A percentile compares a stretch with the other conserved stretches of the same genome.
These are phyloP conservation scores for Piaya cayana DNA, from an alignment of 2,113 vertebrate genomes.

Conservation along the genomic window DNA sequence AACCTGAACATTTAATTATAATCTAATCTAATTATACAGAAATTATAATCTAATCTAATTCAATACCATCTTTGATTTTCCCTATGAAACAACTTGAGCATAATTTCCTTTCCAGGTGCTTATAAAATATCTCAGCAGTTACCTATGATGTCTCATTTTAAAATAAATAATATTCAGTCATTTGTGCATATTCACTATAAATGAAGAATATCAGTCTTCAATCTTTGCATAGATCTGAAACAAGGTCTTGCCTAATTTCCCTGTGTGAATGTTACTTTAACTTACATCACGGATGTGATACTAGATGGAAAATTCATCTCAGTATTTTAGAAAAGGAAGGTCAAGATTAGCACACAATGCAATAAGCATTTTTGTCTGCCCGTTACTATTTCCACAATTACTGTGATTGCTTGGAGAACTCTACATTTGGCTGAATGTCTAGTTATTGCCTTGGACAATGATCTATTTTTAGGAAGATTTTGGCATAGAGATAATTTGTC, in stretches of 20 bases:
- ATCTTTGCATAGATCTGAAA: background rate
- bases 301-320: background rate
- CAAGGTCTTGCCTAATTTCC: background rate
- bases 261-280: background rate
- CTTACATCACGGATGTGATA: background rate
- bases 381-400: background rate
- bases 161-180: background rate
- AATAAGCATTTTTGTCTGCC: background rate
- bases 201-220: background rate
- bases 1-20: background rate
- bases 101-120: background rate
- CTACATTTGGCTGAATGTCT: background rate
- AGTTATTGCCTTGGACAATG: background rate
- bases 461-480: background rate
- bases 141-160: background rate
- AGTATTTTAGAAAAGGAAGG: background rate
- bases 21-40: background rate
- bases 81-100: background rate
- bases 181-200: background rate
- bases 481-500: background rate
- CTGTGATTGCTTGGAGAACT: background rate
- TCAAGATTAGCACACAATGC: background rate
- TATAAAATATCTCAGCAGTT: background rate
- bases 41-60: background rate
- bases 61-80: background rate